Base-by-base conservation (phyloP, 2,113 vertebrate genomes). In the Acrocephalus kingi region DNA sequence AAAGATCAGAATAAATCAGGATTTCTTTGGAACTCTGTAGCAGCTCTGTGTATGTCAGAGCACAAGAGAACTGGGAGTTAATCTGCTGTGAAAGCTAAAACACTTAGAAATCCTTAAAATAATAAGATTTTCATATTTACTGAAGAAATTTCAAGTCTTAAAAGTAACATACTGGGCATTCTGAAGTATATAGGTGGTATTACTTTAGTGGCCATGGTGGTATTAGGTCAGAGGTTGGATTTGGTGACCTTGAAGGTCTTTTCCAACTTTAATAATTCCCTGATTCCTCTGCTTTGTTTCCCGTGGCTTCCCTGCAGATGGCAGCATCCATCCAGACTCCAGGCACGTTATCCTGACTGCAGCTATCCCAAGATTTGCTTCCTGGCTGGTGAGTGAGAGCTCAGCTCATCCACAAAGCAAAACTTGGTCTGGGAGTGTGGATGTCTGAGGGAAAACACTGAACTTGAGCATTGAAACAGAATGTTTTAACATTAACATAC, bases 321-420 rank as follows among this genome's bases (percentile, higher is more conserved):
- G 99, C 98, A 98, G 98, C 94, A 97, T 99, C 87, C 98, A 92
- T 72, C 97, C 98, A 97, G 99, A 99, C 95, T 99, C 97, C 97
- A 98, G 97, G 92, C 99, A 96, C 97, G 75, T 98, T 45, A 81
- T 99, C 79, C 98, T 99, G 95, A 99, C 99, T 0, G 98, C 98
- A 2, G 97, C 95, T 12, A 98, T 99, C 89, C 99, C 99, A 11
- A 98, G 98, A 84, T 98, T 98, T 0, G 96, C 98, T 41, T 99
- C 98, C 96, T 99, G 99, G 99, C 97, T 99, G 99, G 99, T 99
- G 94, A 93, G 98, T 98, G 94, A 91, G 98, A 97, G 63, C 63
- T 19, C 13, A 31, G 16, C 24, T 39, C 54, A 10, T 49, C 4
- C 9, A 24, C 41, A 31, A 15, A 33, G 13, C 27, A 28, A 5